Conservation (phyloP, 2,113 vertebrate species). For the Gymnobelideus leadbeateri region DNA sequence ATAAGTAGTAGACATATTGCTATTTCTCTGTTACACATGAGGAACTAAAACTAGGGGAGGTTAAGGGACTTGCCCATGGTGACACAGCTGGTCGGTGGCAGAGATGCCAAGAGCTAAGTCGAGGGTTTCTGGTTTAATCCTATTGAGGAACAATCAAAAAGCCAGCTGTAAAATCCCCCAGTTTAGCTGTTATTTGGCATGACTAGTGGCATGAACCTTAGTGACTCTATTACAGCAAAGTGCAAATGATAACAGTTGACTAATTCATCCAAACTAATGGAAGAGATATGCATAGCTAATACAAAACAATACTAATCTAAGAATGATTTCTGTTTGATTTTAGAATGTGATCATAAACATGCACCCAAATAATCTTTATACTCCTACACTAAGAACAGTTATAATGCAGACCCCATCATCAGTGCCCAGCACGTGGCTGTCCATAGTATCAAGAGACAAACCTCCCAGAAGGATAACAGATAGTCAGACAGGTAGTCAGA, state of each 20-base stretch:
- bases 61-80: not conserved
- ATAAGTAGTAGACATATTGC: not conserved
- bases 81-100: not conserved
- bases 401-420: not conserved
- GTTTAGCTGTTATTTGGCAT: slow-evolving; percentile 39
- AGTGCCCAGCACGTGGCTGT: not conserved
- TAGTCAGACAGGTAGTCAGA: not conserved
- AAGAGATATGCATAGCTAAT: not conserved
- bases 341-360: not conserved
- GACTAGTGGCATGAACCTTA: slow-evolving; percentile 25
- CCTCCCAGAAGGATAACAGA: not conserved
- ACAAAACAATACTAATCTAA: not conserved
- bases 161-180: slow-evolving; percentile 5
- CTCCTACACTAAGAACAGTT: not conserved
- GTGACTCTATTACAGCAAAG: not conserved
- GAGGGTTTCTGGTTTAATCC: not conserved
- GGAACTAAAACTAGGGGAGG: not conserved
- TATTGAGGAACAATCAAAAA: not conserved
- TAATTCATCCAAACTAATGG: slow-evolving; percentile 19
- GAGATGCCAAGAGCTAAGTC: not conserved
- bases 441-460: not conserved
- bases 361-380: not conserved
- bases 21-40: not conserved
- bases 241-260: slow-evolving; percentile 9
- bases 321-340: not conserved